These are phyloP conservation scores for Cosmorhoe ocellata DNA, from an alignment of 2,888 invertebrate species.

Conservation along the genomic window DNA sequence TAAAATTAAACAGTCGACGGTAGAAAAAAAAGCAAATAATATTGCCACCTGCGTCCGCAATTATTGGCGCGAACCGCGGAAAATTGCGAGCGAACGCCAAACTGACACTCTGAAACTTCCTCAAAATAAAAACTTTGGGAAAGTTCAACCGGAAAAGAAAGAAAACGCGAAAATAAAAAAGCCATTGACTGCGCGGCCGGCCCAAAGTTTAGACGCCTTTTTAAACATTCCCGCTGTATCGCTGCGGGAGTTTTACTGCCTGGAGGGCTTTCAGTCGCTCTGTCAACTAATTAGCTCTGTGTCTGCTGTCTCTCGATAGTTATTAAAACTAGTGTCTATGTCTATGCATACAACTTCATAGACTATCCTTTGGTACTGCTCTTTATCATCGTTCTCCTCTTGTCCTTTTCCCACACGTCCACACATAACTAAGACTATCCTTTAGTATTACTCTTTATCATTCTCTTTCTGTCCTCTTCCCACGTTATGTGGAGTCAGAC, in stretches of 20 bases:
- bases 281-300: conserved; percentile 63
- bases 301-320: conserved; percentile 2
- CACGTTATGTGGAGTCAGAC: too few species aligned
- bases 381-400: too few species aligned
- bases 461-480: too few species aligned
- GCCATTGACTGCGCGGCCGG: conserved; percentile 78
- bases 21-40: conserved; percentile 52
- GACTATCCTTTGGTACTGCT: too few species aligned
- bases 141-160: conserved; percentile 79
- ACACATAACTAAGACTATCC: too few species aligned
- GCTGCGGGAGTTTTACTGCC: conserved; percentile 59
- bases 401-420: too few species aligned
- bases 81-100: conserved; percentile 76
- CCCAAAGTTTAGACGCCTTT: conserved; percentile 73
- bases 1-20: conserved; percentile 31
- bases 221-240: conserved; percentile 70
- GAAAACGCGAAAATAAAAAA: conserved; percentile 79
- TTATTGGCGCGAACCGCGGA: conserved; percentile 77
- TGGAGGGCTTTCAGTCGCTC: conserved; percentile 60
- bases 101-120: conserved; percentile 80
- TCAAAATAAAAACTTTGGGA: conserved; percentile 75
- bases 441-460: too few species aligned
- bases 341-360: not conserved
- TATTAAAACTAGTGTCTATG: not conserved
- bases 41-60: conserved; percentile 77